Percentiles rank a stretch among this genome's conserved stretches.
phyloP scores from a whole-genome alignment of 2,797 vertebrate species.

The Setipinna tenuifilis region DNA sequence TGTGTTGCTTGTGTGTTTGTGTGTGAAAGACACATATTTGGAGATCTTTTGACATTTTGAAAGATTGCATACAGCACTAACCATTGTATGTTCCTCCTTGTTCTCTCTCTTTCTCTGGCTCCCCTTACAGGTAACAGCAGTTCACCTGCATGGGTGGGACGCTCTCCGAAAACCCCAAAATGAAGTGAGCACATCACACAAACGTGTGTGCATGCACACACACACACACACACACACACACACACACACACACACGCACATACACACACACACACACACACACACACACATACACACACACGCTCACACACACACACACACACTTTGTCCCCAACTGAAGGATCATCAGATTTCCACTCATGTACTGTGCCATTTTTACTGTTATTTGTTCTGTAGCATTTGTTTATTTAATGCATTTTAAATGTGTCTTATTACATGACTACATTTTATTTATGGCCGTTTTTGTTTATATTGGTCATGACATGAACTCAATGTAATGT shows the following conservation, averaged over 20 bases:
- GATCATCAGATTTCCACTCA: neutral
- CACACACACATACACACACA: neutral
- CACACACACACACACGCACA: neutral
- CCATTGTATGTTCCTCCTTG: neutral
- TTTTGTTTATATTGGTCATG: neutral
- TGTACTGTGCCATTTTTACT: neutral
- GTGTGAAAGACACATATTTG: neutral
- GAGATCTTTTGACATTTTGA: too few species aligned
- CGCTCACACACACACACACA: neutral
- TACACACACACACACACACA: neutral
- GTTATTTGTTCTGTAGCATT: neutral
- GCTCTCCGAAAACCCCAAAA: neutral
- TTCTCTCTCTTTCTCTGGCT: conserved; percentile 1
- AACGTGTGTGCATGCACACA: neutral
- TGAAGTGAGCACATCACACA: conserved; percentile 16
- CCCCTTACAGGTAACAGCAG: neutral
- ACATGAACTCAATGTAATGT: conserved; percentile 7
- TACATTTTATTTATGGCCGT: conserved; percentile 17
- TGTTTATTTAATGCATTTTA: neutral
- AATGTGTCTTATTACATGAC: neutral
- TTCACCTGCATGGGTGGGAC: neutral
- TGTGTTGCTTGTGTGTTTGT: neutral
- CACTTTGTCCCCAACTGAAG: neutral
- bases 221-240: conserved; percentile 6
- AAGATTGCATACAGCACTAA: neutral